Base-by-base conservation (phyloP, 2,888 invertebrate genomes). In the Amphiduros pacificus region DNA sequence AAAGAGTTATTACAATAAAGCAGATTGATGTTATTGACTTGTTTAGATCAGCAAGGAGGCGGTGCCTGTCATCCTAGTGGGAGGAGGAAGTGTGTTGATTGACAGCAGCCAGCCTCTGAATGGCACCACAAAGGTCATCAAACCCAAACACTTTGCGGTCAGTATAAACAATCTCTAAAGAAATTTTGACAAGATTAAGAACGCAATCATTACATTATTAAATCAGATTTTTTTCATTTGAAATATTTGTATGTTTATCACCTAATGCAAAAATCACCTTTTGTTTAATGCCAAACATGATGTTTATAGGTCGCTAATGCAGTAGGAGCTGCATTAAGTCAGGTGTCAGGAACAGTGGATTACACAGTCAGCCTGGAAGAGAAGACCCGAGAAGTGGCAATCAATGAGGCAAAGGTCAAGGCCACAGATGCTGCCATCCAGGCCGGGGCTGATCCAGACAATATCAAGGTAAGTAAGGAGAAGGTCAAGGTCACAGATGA, bases 251-350 rank as follows among this genome's bases (percentile, higher is more conserved):
- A 11, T 36, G 36, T 11, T 36, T 36, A 11, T 36, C 36, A 11
- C 36, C 14, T 36, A 11, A 36, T 36, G 14, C 14, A 11, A 36
- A 11, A 36, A 36, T 11, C 11, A 11, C 36, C 36, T 36, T 36
- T 49, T 22, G 14, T 9, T 20, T 49, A n/a, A 17, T 20, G 6
- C 22, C n/a, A 17, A 36, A 11, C 36, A 36, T 49, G 22, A 17
- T 20, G 6, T 28, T 28, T 22, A 17, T 26, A 75, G 51, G 78
- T 80, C 20, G 79, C 79, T 4, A 80, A 80, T 68, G 79, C 80
- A 4, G 73, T 80, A 2, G 80, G 80, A 9, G 80, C 80, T 4
- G 80, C 79, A 1, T 66, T 80, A 1, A 74, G 78, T 56, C 77
- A 79, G 59, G 70, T 80, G 1, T 71, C 76, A 2, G 71, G 72